A percentile compares a stretch with the other conserved stretches of the same genome.
Conservation (phyloP, 2,113 vertebrate genomes). For the Vulpes vulpes region DNA sequence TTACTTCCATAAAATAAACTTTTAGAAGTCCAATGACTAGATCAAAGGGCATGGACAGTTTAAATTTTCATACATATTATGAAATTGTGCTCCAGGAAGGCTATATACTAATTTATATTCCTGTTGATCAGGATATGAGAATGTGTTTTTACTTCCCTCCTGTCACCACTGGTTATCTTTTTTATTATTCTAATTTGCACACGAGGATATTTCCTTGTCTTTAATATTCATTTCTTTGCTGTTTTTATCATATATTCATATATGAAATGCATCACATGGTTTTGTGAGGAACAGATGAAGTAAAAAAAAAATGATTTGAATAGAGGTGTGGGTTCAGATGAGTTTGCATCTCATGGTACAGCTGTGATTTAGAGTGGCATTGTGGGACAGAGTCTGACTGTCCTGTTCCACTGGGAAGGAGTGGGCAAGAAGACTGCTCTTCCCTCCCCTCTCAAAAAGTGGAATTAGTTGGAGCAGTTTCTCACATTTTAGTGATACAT, state of each 20-base stretch:
- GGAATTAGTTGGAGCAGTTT: neutral
- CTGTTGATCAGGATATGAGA: neutral
- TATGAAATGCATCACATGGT: neutral
- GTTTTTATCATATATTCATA: conserved; percentile 18
- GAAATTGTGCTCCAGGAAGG: neutral
- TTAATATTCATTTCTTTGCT: conserved; percentile 40
- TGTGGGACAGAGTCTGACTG: neutral
- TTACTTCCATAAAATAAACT: conserved; percentile 35
- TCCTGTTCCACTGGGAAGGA: neutral
- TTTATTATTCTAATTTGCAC: conserved; percentile 20
- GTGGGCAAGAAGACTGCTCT: neutral
- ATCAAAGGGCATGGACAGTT: neutral
- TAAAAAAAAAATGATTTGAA: conserved; percentile 11
- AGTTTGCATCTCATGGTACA: neutral
- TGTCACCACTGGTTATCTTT: neutral
- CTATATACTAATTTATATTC: conserved; percentile 44
- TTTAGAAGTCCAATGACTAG: conserved; percentile 18
- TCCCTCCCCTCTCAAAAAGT: neutral
- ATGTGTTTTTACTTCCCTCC: conserved; percentile 1
- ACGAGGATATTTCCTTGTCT: conserved; percentile 36
- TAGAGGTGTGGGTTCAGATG: neutral
- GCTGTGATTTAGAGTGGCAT: neutral
- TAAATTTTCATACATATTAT: conserved; percentile 39
- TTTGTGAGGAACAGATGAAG: neutral
- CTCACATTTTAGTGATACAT: neutral